Evolutionary conservation across 2,797 vertebrate genomes (phyloP).

Genomic region (Thunnus albacares): DNA sequence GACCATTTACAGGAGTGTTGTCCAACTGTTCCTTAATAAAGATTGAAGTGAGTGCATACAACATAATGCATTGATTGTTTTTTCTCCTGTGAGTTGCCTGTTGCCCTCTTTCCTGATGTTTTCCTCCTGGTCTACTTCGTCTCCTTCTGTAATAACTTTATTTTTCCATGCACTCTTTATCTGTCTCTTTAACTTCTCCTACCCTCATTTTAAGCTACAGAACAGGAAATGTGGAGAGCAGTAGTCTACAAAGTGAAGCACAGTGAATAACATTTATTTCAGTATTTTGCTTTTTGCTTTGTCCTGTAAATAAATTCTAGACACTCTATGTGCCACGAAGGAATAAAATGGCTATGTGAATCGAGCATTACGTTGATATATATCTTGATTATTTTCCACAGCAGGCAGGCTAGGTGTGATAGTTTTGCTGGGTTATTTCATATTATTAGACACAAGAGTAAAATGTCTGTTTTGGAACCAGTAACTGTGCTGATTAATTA

Average conservation of each 20-base stretch:
- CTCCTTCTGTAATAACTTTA: neutral
- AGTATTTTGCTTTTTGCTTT: neutral
- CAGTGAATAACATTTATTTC: constrained; percentile 1
- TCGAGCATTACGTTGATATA: neutral
- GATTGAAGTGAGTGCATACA: constrained; percentile 82
- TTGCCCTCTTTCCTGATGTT: neutral
- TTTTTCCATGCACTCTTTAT: neutral
- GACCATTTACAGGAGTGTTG: constrained; percentile 66
- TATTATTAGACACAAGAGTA: constrained; percentile 18
- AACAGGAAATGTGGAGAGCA: neutral
- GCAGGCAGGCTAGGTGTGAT: neutral
- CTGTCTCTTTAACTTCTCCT: neutral
- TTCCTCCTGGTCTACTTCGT: constrained; percentile 4
- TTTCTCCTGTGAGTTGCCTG: constrained; percentile 6
- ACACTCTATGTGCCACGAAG: neutral
- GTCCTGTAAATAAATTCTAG: neutral
- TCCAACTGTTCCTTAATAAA: constrained; percentile 83
- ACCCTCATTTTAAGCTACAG: constrained; percentile 9
- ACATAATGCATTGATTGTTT: constrained; percentile 49
- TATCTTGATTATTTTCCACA: constrained; percentile 2
- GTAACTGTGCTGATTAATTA: constrained; percentile 24
- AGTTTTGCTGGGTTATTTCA: neutral
- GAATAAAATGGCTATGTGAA: constrained; percentile 1
- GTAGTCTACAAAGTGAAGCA: neutral
- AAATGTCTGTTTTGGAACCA: neutral